Conservation (phyloP, 2,113 vertebrate genomes). For the Madoqua kirkii region DNA sequence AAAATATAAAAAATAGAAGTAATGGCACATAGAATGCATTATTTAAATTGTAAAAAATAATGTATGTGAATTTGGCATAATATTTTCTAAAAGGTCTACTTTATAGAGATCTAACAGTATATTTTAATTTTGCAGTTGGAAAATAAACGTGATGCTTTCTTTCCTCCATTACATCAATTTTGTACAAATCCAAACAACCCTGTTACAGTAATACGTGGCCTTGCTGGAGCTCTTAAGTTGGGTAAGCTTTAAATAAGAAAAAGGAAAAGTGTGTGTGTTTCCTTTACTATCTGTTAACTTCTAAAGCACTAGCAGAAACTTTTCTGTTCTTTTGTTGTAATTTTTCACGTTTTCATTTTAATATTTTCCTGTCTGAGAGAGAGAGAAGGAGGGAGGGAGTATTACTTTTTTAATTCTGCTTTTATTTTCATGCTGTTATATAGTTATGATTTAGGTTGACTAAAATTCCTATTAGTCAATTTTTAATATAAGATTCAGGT, state of each 20-base stretch:
- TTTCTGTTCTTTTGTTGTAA: neutral
- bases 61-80: conserved; percentile 1
- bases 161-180: conserved; percentile 98
- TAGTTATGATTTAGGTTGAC: neutral
- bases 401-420: conserved; percentile 2
- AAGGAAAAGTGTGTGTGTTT: neutral
- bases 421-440: conserved; percentile 26
- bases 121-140: conserved; percentile 89
- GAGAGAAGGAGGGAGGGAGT: neutral
- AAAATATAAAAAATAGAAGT: neutral
- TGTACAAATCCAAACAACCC: conserved; percentile 99
- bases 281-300: neutral
- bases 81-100: conserved; percentile 55
- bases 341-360: neutral
- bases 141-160: conserved; percentile 98
- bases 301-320: conserved; percentile 9
- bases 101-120: conserved; percentile 56
- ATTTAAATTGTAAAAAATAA: neutral
- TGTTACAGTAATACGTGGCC: conserved; percentile 98
- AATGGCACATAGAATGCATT: neutral
- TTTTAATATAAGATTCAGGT: neutral
- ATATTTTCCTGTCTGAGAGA: neutral
- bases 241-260: conserved; percentile 76
- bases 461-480: neutral
- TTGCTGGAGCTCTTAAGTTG: conserved; percentile 98